Base-by-base conservation (phyloP, 2,888 invertebrate species). In the Plagodis dolabraria region DNA sequence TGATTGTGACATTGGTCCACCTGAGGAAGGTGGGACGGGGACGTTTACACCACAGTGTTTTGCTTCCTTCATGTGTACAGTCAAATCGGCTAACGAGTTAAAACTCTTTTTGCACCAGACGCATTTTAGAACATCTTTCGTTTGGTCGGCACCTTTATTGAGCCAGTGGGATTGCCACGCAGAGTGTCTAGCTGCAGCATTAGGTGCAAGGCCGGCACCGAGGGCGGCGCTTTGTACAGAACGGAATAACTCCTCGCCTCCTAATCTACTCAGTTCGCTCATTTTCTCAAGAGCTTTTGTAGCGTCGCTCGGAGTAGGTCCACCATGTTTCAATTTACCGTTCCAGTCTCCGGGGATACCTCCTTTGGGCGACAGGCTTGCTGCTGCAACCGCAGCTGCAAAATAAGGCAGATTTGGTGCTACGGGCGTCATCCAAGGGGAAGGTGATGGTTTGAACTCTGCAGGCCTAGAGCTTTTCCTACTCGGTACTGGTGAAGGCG, bases 31-130 rank as follows among this genome's bases (percentile, higher is more conserved):
- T 6, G 96, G 96, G 34, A 96, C 95, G 10, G 97, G 96, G 75
- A 97, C 96, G 76, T 96, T 97, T 0, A 97, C 97, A 38, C 97
- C 97, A 72, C 99, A 99, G 79, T 99, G 98, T 82, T 99, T 98
- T 0, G 99, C 98, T 90, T 99, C 98, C 88, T 99, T 99, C 99
- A 99, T 99, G 89, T 99, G 99, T 47, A 97, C 96, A 5, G 99
- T 99, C 90, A 99, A 95, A 65, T 98, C 97, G 0, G 98, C 98
- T 48, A 99, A 91, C 38, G 98, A 97, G 61, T 97, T 97, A 83
- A 99, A 99, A 77, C 98, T 98, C 83, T 98, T 98, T 84, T 99
- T 98, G 87, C 99, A 99, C 97, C 99, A 99, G 44, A 99, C 99
- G 86, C 99, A 99, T 84, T 99, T 98, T 38, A 99, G 94, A 36